These are phyloP conservation scores for Zoanthus solanderi DNA, from an alignment of 92 coral and sea anemone species.

Conservation along the genomic window DNA sequence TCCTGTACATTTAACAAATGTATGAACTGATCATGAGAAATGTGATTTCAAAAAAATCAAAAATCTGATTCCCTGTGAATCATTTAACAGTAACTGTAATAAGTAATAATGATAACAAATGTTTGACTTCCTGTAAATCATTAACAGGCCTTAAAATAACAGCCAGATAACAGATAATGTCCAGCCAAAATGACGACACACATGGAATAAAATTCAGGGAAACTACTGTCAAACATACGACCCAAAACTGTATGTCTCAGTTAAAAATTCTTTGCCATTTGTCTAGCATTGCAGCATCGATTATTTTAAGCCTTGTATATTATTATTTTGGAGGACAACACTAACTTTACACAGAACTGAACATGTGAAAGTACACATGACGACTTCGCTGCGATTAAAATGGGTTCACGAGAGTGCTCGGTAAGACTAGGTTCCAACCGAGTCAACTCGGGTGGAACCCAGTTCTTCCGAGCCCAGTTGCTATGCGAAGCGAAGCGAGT, in stretches of 20 bases:
- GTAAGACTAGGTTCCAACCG: too few relatives aligned
- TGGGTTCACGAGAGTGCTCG: too few relatives aligned
- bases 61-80: conserved; percentile 5
- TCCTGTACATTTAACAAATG: conserved; percentile 4
- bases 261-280: not conserved
- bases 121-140: conserved; percentile 4
- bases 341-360: not conserved
- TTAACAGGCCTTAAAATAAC: not conserved
- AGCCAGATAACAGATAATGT: conserved; percentile 4
- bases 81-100: conserved; percentile 12
- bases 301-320: not conserved
- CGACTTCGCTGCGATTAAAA: too few relatives aligned
- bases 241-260: not conserved
- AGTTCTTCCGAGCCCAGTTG: too few relatives aligned
- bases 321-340: not conserved
- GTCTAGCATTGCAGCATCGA: not conserved
- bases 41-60: conserved; percentile 9
- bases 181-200: not conserved
- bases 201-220: conserved; percentile 1
- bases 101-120: conserved; percentile 11
- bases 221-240: conserved; percentile 1
- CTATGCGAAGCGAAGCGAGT: too few relatives aligned
- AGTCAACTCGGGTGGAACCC: too few relatives aligned
- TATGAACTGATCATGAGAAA: conserved; percentile 10
- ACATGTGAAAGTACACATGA: not conserved